Conservation (phyloP, 2,888 invertebrate genomes). For the Cataglyphis altisquamis region DNA sequence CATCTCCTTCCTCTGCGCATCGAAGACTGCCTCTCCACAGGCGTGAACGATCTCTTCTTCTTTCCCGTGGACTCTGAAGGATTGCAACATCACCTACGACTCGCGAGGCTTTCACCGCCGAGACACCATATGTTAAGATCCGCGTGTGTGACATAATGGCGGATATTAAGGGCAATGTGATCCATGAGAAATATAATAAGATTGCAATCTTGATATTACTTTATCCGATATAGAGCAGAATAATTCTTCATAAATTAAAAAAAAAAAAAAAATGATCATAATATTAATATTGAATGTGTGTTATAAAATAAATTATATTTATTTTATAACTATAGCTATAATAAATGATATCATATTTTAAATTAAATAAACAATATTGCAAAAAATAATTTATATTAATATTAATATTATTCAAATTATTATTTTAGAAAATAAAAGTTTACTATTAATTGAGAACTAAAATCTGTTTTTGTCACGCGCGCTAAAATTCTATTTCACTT, state of each 20-base stretch:
- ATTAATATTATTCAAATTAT: neutral
- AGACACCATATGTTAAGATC: conserved; percentile 80
- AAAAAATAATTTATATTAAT: neutral
- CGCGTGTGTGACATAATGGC: conserved; percentile 78
- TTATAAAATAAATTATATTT: neutral
- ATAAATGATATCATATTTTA: neutral
- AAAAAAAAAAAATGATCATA: neutral
- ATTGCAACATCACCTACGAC: conserved; percentile 70
- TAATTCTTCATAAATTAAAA: neutral
- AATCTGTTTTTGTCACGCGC: neutral
- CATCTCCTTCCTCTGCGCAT: conserved; percentile 19
- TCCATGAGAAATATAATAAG: conserved; percentile 2
- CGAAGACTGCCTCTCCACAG: conserved; percentile 54
- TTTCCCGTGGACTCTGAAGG: neutral
- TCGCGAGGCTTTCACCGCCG: conserved; percentile 81
- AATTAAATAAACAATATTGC: neutral
- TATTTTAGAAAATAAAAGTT: neutral
- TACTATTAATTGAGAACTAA: neutral
- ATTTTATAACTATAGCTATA: neutral
- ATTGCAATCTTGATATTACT: neutral
- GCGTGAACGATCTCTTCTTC: conserved; percentile 48
- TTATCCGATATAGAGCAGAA: neutral
- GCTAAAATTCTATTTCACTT: neutral
- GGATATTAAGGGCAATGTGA: conserved; percentile 40
- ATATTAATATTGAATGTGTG: neutral